These are phyloP conservation scores for Excalfactoria chinensis DNA, from an alignment of 2,113 vertebrate species.

Conservation along the genomic window DNA sequence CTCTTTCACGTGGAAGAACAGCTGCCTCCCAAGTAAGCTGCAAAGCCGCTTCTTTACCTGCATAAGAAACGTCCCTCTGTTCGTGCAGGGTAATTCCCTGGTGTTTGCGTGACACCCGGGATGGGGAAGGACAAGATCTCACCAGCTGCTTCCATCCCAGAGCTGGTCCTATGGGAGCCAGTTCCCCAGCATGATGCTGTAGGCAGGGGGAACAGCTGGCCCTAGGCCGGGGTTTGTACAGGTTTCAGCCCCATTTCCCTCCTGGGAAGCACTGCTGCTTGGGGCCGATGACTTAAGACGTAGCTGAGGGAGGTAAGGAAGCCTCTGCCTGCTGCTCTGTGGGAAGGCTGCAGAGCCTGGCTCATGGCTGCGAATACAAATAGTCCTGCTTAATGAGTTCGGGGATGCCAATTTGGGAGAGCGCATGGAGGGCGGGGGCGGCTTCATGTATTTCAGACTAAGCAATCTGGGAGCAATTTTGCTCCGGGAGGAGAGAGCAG, in stretches of 20 bases:
- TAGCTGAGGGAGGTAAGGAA: not conserved
- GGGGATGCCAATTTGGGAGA: not conserved
- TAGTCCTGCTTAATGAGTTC: conserved; percentile 1
- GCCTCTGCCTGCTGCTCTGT: not conserved
- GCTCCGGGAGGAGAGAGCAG: not conserved
- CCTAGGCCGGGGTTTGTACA: not conserved
- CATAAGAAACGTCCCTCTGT: conserved; percentile 7
- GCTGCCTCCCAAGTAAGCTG: conserved; percentile 41
- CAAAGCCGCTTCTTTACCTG: conserved; percentile 49
- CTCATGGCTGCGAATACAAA: not conserved
- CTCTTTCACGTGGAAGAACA: not conserved
- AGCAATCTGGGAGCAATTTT: not conserved
- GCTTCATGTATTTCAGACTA: not conserved
- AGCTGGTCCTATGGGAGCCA: not conserved
- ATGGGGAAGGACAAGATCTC: not conserved
- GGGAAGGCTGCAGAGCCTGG: not conserved
- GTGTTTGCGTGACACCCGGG: not conserved
- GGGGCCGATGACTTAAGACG: not conserved
- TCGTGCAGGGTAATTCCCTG: not conserved
- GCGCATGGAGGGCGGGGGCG: not conserved
- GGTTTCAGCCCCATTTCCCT: not conserved
- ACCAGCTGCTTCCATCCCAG: not conserved
- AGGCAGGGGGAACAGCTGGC: not conserved
- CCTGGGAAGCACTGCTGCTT: not conserved
- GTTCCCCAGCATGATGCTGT: not conserved